A percentile compares a stretch with the other conserved stretches of the same genome.
These are phyloP conservation scores for Silurus meridionalis DNA, from an alignment of 2,113 vertebrate genomes.

Conservation along the genomic window DNA sequence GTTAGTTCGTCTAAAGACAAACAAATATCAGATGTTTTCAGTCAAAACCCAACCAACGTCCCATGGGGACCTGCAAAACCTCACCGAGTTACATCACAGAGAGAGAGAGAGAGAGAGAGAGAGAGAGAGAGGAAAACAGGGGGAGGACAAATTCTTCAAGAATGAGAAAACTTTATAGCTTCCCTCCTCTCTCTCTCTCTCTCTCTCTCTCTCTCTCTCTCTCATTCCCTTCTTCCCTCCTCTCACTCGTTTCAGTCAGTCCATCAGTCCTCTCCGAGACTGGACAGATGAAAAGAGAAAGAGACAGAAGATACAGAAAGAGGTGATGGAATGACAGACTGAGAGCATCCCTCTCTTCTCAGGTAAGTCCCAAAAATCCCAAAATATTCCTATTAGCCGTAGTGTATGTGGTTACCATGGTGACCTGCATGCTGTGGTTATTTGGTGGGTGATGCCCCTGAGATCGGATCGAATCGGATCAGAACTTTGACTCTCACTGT, in stretches of 20 bases:
- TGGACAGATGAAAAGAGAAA: slow-evolving; percentile 5
- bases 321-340: slow-evolving; percentile 9
- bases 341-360: slow-evolving; percentile 37
- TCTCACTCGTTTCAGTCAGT: slow-evolving; percentile 50
- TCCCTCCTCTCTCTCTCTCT: slow-evolving; percentile 41
- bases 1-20: slow-evolving; percentile 47
- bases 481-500: background rate
- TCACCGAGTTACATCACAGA: slow-evolving; percentile 64
- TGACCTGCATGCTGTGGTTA: background rate
- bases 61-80: slow-evolving; percentile 66
- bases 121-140: slow-evolving; percentile 45
- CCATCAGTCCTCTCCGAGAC: slow-evolving; percentile 50
- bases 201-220: slow-evolving; percentile 24
- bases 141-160: slow-evolving; percentile 74
- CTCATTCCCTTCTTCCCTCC: slow-evolving; percentile 35
- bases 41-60: slow-evolving; percentile 56
- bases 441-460: background rate
- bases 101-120: slow-evolving; percentile 1
- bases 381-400: background rate
- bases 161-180: slow-evolving; percentile 71
- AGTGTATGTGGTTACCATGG: slow-evolving; percentile 3
- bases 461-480: background rate
- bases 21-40: slow-evolving; percentile 72
- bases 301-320: slow-evolving; percentile 3
- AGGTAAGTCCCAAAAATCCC: slow-evolving; percentile 49